Conservation (phyloP, 2,113 vertebrate species). For the Oreochromis niloticus region DNA sequence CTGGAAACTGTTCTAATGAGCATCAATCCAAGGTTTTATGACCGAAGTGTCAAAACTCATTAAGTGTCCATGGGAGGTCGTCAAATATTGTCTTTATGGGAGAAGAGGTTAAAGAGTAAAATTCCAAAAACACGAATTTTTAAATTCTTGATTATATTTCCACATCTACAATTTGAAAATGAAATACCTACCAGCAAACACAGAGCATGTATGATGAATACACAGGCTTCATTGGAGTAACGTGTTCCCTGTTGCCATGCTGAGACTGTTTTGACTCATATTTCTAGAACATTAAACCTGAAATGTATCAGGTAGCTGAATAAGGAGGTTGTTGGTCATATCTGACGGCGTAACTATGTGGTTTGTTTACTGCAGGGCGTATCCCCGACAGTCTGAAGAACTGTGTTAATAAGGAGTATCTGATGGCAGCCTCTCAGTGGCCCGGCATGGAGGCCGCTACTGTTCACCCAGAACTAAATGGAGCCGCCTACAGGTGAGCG, state of each 20-base stretch:
- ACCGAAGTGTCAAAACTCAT: rapidly evolving
- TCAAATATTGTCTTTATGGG: background rate
- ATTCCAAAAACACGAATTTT: background rate
- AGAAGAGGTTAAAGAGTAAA: background rate
- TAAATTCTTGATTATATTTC: background rate
- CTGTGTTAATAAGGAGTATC: constrained; percentile 94
- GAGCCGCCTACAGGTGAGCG: constrained; percentile 81
- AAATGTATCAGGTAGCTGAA: background rate
- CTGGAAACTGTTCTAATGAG: background rate
- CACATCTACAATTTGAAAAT: background rate
- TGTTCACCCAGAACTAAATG: constrained; percentile 87
- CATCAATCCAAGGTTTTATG: background rate
- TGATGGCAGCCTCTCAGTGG: constrained; percentile 89
- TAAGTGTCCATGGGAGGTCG: background rate
- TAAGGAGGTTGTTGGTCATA: background rate
- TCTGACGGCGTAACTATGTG: background rate
- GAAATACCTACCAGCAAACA: background rate
- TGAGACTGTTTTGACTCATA: background rate
- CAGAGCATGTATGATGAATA: background rate
- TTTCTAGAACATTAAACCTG: background rate
- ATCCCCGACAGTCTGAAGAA: constrained; percentile 91
- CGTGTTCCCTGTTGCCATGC: background rate
- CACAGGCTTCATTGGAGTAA: background rate
- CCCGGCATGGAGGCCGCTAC: constrained; percentile 82
- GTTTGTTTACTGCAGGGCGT: constrained; percentile 69